Base-by-base conservation (phyloP, 2,113 vertebrate species). In the Chelonoidis abingdonii region DNA sequence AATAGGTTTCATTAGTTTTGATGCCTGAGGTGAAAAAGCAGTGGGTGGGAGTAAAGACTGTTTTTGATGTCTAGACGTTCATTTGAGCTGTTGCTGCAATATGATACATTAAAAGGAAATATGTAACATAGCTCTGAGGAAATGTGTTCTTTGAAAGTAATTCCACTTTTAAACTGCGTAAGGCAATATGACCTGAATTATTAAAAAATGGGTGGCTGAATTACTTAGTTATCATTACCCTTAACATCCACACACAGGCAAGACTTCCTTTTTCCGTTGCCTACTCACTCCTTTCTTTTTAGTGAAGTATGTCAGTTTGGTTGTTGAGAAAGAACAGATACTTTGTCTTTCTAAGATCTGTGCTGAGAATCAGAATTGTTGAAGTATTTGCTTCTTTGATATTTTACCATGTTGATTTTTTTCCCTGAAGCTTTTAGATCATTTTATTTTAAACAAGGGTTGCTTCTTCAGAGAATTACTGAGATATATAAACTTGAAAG, bases 1-100 rank as follows among this genome's bases (percentile, higher is more conserved):
- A 98, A 98, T 98, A 95, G 98, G 94, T 98, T 98, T 98, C 98
- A 98, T 98, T 98, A 98, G 98, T 98, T 98, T 96, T 97, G 97
- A 95, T 98, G 98, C 98, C 98, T 92, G 97, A 98, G 97, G 98
- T 98, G 95, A 97, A 97, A 97, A 98, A 98, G 95, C 98, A 96
- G 97, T 98, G 98, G 98, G 98, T 98, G 97, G 98, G 97, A 97
- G 94, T 95, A 95, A 96, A 97, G 97, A 96, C 96, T 97, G 97
- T 93, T 96, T 98, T 98, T 98, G 98, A 98, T 98, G 98, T 98
- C 97, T 98, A 98, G 98, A 97, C 89, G 86, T 97, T 98, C 97
- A 95, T 98, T 98, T 98, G 96, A 95, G 98, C 96, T 98, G 96
- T 98, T 98, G 97, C 97, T 97, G 97, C 97, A 98, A 96, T 98